These are phyloP conservation scores for Pentalonia nigronervosa DNA, from an alignment of 1,140 invertebrate genomes.

Conservation along the genomic window DNA sequence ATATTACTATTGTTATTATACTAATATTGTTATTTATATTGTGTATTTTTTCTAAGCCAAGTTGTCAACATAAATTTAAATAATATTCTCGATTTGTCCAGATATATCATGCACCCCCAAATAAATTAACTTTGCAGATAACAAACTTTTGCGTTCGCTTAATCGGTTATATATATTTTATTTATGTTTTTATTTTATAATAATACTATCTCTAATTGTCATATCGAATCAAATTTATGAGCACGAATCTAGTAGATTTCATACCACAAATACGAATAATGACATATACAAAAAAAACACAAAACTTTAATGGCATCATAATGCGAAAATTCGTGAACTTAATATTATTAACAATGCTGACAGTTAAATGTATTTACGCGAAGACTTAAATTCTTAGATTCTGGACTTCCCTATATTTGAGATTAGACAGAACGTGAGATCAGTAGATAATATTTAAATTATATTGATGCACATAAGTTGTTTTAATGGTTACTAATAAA, in stretches of 20 bases:
- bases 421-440: background rate
- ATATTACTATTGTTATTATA: background rate
- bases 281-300: background rate
- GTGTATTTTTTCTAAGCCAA: background rate
- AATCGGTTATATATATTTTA: background rate
- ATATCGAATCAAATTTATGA: background rate
- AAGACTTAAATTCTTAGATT: background rate
- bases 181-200: slow-evolving; percentile 1
- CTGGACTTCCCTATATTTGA: background rate
- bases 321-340: background rate
- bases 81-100: slow-evolving; percentile 19
- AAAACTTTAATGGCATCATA: background rate
- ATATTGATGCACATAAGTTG: background rate
- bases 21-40: background rate
- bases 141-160: background rate
- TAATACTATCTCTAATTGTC: background rate
- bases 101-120: background rate
- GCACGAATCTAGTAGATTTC: background rate
- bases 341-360: background rate
- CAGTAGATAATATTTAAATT: background rate
- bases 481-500: background rate
- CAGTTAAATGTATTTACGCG: background rate
- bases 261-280: background rate
- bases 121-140: slow-evolving; percentile 15
- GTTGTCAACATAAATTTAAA: background rate